Evolutionary conservation across 2,113 vertebrate genomes (phyloP).

Genomic region (Oxyura jamaicensis): DNA sequence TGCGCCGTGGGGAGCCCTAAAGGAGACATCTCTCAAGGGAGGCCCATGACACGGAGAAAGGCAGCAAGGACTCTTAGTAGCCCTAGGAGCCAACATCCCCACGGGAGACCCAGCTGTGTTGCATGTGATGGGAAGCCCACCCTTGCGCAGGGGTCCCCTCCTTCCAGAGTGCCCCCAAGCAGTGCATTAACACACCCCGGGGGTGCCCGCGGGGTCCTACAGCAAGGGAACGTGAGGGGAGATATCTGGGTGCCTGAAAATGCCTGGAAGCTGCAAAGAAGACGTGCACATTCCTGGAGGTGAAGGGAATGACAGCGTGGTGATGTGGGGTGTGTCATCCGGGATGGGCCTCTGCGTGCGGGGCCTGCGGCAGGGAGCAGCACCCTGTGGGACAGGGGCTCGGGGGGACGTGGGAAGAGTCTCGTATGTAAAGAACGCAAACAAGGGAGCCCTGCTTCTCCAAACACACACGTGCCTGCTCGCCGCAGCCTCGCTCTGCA

Average conservation of each 20-base stretch:
- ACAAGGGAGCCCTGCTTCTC: neutral
- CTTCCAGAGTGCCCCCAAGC: neutral
- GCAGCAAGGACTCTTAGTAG: neutral
- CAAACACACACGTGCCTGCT: neutral
- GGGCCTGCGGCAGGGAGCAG: rapidly evolving
- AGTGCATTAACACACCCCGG: no score
- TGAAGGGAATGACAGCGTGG: neutral
- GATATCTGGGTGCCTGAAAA: neutral
- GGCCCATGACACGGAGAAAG: rapidly evolving
- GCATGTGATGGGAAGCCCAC: rapidly evolving
- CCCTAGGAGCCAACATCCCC: neutral
- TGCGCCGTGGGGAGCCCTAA: neutral
- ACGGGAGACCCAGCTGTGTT: neutral
- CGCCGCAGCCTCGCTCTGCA: neutral
- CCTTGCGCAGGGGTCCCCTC: neutral
- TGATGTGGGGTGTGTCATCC: neutral
- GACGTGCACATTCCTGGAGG: neutral
- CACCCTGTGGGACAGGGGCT: neutral
- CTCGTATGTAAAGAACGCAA: neutral
- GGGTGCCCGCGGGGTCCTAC: rapidly evolving
- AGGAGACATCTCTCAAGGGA: neutral
- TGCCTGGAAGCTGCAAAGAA: neutral
- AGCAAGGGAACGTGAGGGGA: neutral
- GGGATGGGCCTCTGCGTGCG: neutral
- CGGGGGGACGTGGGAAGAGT: neutral